Percentiles rank a stretch among this genome's conserved stretches.
Conservation (phyloP, 2,113 vertebrate genomes). For the Protobothrops mucrosquamatus region DNA sequence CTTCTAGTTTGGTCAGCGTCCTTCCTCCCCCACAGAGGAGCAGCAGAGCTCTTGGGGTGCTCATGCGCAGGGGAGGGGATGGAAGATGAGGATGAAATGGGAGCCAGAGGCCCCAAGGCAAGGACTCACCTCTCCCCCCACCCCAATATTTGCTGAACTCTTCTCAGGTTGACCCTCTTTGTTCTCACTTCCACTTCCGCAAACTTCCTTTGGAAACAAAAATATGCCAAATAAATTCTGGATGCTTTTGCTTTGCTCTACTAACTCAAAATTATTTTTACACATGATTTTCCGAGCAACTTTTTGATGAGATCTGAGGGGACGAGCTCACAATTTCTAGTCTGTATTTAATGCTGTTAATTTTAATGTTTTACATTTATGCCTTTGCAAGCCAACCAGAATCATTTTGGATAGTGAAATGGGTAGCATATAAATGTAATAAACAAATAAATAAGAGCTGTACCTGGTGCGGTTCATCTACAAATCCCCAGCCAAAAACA, state of each 20-base stretch:
- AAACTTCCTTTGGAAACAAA: background rate
- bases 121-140: background rate
- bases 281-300: background rate
- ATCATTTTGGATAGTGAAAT: background rate
- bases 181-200: background rate
- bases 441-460: background rate
- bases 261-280: background rate
- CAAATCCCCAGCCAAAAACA: background rate
- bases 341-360: background rate
- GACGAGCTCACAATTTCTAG: background rate
- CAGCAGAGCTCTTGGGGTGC: background rate
- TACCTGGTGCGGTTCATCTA: background rate
- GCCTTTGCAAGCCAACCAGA: background rate
- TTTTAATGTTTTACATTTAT: background rate
- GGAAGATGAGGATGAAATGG: background rate
- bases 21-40: background rate
- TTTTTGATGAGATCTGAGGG: background rate
- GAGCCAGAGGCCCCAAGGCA: background rate
- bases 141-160: background rate
- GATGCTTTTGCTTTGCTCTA: background rate
- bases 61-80: background rate
- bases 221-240: background rate
- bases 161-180: background rate
- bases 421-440: background rate
- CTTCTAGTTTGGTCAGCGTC: background rate